Base-by-base conservation (phyloP, 2,113 vertebrate species). In the Rostratula benghalensis region DNA sequence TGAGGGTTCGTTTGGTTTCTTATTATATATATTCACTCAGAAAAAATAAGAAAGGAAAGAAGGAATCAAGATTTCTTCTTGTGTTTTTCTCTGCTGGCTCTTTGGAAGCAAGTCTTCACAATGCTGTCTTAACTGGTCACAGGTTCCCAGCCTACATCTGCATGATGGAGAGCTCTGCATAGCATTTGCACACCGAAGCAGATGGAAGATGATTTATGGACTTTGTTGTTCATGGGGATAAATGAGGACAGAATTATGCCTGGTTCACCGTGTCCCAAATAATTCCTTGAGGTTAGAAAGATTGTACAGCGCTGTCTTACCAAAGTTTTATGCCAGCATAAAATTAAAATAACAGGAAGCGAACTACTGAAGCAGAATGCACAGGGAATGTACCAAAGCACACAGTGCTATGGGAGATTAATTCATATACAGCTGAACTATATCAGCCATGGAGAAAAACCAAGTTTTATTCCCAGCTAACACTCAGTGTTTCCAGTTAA, bases 261-360 rank as follows among this genome's bases (percentile, higher is more conserved):
- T 27, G 20, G 86, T 67, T 92, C 83, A 67, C 59, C 0, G 6
- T 81, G 86, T 88, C 89, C 81, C 86, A 86, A 50, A 74, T 93
- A 93, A 92, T 93, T 95, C 76, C 83, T 90, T 90, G n/a, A 89
- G 59, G 86, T 93, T 95, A 88, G 67, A 65, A 90, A 92, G 59
- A 89, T 82, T 90, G 79, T 48, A 48, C 28, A 86, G 76, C 46
- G 48, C 70, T 53, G 48, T 25, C n/a, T 94, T 81, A 63, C 17
- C 24, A 14, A 37, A 78, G 57, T 35, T 94, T 94, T 65, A 74
- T 77, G 83, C 71, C 13, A 27, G 30, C 2, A 13, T 69, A 51
- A 73, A 84, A 71, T 91, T 63, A 79, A 76, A 79, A 18, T 20
- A 88, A 79, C 1, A 11, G 74, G 33, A 79, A 64, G 63, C 8